phyloP scores from a whole-genome alignment of 2,888 invertebrate genomes.

The Muscina levida region DNA sequence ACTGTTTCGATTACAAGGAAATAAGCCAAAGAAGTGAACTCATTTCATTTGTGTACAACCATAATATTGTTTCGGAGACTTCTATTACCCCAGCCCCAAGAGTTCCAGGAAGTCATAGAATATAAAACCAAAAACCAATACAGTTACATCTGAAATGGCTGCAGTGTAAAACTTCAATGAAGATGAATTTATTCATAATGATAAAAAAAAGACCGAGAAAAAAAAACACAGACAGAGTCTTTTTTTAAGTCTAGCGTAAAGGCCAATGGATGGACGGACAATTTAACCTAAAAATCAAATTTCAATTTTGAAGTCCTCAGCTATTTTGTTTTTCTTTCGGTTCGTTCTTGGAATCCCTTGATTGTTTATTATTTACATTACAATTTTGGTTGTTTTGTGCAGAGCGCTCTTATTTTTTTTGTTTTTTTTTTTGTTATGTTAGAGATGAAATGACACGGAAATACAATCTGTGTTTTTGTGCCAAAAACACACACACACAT shows the following conservation, averaged over 20 bases:
- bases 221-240: background rate
- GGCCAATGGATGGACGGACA: background rate
- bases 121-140: background rate
- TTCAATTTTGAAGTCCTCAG: constrained; percentile 48
- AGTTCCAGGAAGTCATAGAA: constrained; percentile 1
- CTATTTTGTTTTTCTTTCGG: constrained; percentile 41
- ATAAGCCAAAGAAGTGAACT: background rate
- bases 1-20: constrained; percentile 7
- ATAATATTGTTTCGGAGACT: background rate
- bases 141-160: background rate
- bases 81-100: too few relatives aligned
- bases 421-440: background rate
- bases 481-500: too few relatives aligned
- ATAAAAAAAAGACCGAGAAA: background rate
- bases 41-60: background rate
- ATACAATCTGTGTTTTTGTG: too few relatives aligned
- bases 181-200: too few relatives aligned
- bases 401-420: background rate
- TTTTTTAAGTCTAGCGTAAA: background rate
- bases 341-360: constrained; percentile 50
- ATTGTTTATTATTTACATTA: constrained; percentile 59
- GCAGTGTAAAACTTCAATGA: background rate
- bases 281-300: background rate
- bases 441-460: too few relatives aligned
- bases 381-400: constrained; percentile 46